These are phyloP conservation scores for Epinephelus fuscoguttatus DNA, from an alignment of 2,113 vertebrate genomes.

Conservation along the genomic window DNA sequence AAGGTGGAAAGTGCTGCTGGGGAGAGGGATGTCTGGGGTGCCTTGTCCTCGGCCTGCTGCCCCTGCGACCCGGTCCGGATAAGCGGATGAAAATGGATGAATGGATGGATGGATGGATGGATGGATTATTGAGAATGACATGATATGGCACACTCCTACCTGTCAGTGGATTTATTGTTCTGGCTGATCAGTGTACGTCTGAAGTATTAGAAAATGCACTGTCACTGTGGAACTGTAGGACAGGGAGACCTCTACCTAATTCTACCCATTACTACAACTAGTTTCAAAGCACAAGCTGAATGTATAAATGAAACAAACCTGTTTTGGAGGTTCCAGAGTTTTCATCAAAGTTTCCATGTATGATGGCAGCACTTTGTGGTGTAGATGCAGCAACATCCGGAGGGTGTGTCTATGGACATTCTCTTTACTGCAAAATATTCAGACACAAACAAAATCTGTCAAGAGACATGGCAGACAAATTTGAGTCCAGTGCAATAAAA, in stretches of 20 bases:
- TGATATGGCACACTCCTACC: too few relatives aligned
- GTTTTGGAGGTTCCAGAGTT: constrained; percentile 93
- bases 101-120: too few relatives aligned
- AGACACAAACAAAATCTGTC: not conserved
- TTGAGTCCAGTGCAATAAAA: not conserved
- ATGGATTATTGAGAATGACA: too few relatives aligned
- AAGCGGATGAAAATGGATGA: too few relatives aligned
- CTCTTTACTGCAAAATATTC: constrained; percentile 89
- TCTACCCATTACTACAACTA: not conserved
- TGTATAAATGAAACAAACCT: constrained; percentile 82
- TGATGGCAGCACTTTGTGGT: constrained; percentile 90
- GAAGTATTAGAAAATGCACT: not conserved
- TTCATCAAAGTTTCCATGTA: constrained; percentile 91
- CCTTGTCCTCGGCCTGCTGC: too few relatives aligned
- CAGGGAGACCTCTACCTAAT: not conserved
- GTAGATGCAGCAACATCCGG: constrained; percentile 92
- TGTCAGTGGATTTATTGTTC: too few relatives aligned
- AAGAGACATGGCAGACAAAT: not conserved
- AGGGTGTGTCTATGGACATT: constrained; percentile 94
- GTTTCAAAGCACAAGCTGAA: not conserved
- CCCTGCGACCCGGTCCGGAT: too few relatives aligned
- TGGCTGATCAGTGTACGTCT: too few relatives aligned
- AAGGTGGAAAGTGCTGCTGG: too few relatives aligned
- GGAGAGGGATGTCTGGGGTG: too few relatives aligned
- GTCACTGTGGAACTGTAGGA: not conserved